Evolutionary conservation across 2,888 invertebrate genomes (phyloP).

Genomic region (Dynastes tityus): DNA sequence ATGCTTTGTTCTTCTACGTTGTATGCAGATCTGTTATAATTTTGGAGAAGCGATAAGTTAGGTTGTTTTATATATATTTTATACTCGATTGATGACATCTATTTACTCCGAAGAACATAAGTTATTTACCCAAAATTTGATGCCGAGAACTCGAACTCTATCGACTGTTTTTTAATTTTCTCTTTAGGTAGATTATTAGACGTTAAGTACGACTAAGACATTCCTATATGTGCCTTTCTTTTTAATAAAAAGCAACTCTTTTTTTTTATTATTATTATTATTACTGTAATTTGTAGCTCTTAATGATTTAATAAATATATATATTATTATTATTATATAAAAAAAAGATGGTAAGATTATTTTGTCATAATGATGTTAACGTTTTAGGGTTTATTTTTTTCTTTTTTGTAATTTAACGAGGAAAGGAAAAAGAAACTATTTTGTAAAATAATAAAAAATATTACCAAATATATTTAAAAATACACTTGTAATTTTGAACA

Average conservation of each 20-base stretch:
- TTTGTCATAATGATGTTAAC: slow-evolving; percentile 40
- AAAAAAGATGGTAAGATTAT: slow-evolving; percentile 26
- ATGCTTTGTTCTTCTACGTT: too few relatives aligned
- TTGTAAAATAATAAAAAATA: slow-evolving; percentile 38
- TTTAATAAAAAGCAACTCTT: slow-evolving; percentile 27
- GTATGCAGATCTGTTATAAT: neutral
- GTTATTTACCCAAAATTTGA: neutral
- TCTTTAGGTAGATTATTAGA: slow-evolving; percentile 15
- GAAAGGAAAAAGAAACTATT: slow-evolving; percentile 17
- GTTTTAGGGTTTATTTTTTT: slow-evolving; percentile 35
- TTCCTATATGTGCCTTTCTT: slow-evolving; percentile 46
- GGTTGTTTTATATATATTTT: neutral
- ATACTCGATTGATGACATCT: neutral
- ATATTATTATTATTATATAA: slow-evolving; percentile 31
- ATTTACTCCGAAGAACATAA: neutral
- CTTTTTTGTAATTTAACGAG: slow-evolving; percentile 31
- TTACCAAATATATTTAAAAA: slow-evolving; percentile 47
- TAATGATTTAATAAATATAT: slow-evolving; percentile 23
- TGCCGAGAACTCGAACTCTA: neutral
- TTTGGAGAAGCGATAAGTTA: neutral
- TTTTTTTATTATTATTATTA: slow-evolving; percentile 30
- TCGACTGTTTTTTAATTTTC: neutral
- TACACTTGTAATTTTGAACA: neutral
- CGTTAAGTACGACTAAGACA: slow-evolving; percentile 27
- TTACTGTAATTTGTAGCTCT: slow-evolving; percentile 8